Conservation (phyloP, 2,113 vertebrate species). For the Corvus hawaiiensis region DNA sequence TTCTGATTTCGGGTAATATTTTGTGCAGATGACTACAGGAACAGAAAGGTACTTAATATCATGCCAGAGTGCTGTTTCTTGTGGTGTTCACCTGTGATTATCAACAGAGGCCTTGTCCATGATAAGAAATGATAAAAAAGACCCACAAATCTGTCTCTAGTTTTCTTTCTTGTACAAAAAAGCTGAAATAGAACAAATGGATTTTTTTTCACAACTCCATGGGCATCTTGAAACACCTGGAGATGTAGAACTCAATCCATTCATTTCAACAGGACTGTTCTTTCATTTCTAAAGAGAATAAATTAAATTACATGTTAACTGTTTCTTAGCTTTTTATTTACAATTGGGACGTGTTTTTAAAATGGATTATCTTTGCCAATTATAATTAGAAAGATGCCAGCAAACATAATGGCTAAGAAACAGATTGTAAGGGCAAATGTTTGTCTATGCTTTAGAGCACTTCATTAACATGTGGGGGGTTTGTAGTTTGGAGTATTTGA, state of each 20-base stretch:
- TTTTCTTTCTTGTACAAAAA: neutral
- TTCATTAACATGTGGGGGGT: neutral
- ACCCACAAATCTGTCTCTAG: neutral
- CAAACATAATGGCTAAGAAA: neutral
- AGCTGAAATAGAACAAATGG: neutral
- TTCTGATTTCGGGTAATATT: neutral
- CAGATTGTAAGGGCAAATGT: neutral
- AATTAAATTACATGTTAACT: neutral
- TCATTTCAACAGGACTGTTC: neutral
- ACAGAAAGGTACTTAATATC: neutral
- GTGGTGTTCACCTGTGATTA: neutral
- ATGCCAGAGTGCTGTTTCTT: neutral
- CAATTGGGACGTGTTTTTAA: neutral
- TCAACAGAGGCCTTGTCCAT: neutral
- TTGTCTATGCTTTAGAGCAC: neutral
- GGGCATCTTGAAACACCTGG: neutral
- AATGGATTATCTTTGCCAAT: neutral
- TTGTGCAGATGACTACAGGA: neutral
- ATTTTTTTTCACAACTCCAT: neutral
- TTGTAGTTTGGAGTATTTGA: neutral
- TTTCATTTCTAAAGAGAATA: neutral
- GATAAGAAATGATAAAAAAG: neutral
- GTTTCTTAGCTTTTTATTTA: neutral
- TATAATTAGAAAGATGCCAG: neutral
- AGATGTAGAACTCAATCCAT: neutral